Percentiles rank a stretch among this genome's conserved stretches.
phyloP scores from a whole-genome alignment of 2,113 vertebrate genomes.

The Takifugu flavidus region DNA sequence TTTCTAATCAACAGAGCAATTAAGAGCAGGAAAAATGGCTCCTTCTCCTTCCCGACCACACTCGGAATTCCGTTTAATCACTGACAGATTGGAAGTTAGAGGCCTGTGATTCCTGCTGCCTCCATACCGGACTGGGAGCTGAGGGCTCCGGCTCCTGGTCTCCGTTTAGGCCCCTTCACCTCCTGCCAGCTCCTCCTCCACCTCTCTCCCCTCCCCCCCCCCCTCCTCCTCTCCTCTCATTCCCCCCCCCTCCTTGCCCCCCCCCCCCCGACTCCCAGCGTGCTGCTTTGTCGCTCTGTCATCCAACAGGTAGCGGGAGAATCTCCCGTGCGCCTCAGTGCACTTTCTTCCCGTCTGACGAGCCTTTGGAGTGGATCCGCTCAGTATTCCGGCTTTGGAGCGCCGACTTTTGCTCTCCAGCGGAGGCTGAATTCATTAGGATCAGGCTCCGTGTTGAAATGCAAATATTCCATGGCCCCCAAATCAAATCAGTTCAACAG shows the following conservation, averaged over 20 bases:
- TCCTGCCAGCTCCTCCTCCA: not conserved
- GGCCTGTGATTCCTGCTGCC: no score
- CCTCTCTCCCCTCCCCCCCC: no score
- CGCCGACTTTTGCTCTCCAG: conserved; percentile 41
- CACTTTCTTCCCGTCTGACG: not conserved
- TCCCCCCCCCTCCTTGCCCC: not conserved
- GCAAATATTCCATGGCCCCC: conserved; percentile 48
- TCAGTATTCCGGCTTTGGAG: conserved; percentile 50
- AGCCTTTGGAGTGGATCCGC: conserved; percentile 36
- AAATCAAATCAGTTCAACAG: conserved; percentile 56
- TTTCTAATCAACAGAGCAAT: no score
- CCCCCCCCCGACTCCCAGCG: no score
- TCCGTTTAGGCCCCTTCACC: not conserved
- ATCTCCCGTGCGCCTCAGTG: not conserved
- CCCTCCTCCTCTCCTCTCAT: no score
- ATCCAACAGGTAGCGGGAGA: no score
- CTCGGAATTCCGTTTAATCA: no score
- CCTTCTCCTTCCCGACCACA: no score
- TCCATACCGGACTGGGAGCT: no score
- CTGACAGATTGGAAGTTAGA: no score
- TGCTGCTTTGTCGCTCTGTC: not conserved
- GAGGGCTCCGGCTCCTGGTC: no score
- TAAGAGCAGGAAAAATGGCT: no score
- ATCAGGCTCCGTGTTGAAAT: conserved; percentile 29
- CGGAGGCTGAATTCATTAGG: conserved; percentile 53